Conservation (phyloP, 2,888 invertebrate genomes). For the Drosophila mettleri region DNA sequence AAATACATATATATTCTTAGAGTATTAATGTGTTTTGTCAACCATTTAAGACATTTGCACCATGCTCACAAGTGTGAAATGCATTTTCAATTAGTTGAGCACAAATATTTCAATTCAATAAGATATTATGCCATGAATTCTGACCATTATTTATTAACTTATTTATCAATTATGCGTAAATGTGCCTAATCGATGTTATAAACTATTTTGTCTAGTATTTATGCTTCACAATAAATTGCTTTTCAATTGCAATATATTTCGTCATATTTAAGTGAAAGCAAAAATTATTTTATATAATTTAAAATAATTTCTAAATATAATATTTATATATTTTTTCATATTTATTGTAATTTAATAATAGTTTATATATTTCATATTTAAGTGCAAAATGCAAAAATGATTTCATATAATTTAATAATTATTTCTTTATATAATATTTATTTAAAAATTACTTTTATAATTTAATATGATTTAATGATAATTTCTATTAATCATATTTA, state of each 20-base stretch:
- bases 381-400: too few relatives aligned
- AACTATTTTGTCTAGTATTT: neutral
- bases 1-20: neutral
- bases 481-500: too few relatives aligned
- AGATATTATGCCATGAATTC: neutral
- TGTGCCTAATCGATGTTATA: neutral
- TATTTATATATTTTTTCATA: too few relatives aligned
- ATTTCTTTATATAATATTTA: too few relatives aligned
- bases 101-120: slow-evolving; percentile 2
- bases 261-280: too few relatives aligned
- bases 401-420: too few relatives aligned
- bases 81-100: slow-evolving; percentile 18
- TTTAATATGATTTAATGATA: too few relatives aligned
- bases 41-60: slow-evolving; percentile 1
- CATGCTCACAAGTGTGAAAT: slow-evolving; percentile 14
- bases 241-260: neutral
- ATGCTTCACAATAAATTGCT: neutral
- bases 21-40: slow-evolving; percentile 2
- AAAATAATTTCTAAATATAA: too few relatives aligned
- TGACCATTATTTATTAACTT: neutral
- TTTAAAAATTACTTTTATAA: too few relatives aligned
- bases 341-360: too few relatives aligned
- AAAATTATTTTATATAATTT: too few relatives aligned
- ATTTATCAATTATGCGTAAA: neutral
- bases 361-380: too few relatives aligned